Evolutionary conservation across 2,888 invertebrate genomes (phyloP).

Genomic region (Plusia festucae): DNA sequence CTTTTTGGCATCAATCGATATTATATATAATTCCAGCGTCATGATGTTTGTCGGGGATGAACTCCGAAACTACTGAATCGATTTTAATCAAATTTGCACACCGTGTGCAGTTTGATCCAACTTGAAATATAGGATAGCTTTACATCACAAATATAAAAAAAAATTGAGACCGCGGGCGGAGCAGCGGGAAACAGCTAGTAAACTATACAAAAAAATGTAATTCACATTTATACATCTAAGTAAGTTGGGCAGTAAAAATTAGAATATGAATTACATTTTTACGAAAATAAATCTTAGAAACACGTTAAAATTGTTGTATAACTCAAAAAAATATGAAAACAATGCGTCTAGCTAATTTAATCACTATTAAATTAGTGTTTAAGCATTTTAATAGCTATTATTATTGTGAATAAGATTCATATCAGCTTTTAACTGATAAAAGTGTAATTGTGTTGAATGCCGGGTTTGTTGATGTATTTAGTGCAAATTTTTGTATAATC

Average conservation of each 20-base stretch:
- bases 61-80: no score
- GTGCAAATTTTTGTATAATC: slow-evolving; percentile 69
- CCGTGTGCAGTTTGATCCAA: no score
- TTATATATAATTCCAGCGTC: no score
- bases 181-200: no score
- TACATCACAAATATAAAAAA: no score
- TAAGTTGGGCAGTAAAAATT: background rate
- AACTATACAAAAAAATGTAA: background rate
- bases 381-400: slow-evolving; percentile 65
- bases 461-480: slow-evolving; percentile 56
- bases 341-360: slow-evolving; percentile 28
- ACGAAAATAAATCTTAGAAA: slow-evolving; percentile 16
- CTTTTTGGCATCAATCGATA: no score
- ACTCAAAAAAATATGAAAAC: slow-evolving; percentile 24
- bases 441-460: slow-evolving; percentile 67
- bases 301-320: background rate
- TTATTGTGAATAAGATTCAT: slow-evolving; percentile 65
- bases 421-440: slow-evolving; percentile 65
- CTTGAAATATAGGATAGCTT: no score
- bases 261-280: slow-evolving; percentile 2
- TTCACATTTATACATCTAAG: background rate
- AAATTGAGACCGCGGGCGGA: no score
- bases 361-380: slow-evolving; percentile 34
- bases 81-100: no score
- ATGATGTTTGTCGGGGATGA: no score